These are phyloP conservation scores for Reinhardtius hippoglossoides DNA, from an alignment of 2,113 vertebrate genomes.

Conservation along the genomic window DNA sequence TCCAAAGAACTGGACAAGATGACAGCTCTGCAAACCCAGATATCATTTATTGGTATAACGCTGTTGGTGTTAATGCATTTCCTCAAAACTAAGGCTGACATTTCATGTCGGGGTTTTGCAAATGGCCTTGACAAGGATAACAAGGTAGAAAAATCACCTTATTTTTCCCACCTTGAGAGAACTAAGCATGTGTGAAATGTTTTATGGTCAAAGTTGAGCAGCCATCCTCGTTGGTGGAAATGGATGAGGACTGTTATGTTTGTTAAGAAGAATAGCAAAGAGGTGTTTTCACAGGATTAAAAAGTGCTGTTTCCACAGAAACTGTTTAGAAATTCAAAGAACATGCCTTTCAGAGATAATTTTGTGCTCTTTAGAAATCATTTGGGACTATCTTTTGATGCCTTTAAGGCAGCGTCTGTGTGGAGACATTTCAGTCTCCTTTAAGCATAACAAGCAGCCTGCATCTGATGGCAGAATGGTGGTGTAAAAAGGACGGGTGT, in stretches of 20 bases:
- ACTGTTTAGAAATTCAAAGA: slow-evolving; percentile 46
- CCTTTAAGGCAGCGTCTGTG: slow-evolving; percentile 23
- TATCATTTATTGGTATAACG: slow-evolving; percentile 17
- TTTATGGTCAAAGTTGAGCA: slow-evolving; percentile 29
- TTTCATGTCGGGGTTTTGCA: slow-evolving; percentile 4
- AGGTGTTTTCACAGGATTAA: slow-evolving; percentile 5
- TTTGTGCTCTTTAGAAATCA: slow-evolving; percentile 45
- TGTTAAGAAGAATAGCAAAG: slow-evolving; percentile 16
- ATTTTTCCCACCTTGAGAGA: slow-evolving; percentile 22
- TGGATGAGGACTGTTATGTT: slow-evolving; percentile 17
- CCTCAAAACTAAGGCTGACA: slow-evolving; percentile 24
- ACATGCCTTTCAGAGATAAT: slow-evolving; percentile 38
- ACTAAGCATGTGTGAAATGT: slow-evolving; percentile 23
- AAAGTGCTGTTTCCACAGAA: slow-evolving; percentile 1
- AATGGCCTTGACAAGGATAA: slow-evolving; percentile 10
- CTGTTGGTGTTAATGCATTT: slow-evolving; percentile 18
- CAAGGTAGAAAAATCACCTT: slow-evolving; percentile 5
- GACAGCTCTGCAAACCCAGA: slow-evolving; percentile 8
- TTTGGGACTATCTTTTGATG: slow-evolving; percentile 40
- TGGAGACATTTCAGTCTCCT: slow-evolving; percentile 40
- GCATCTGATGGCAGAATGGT: slow-evolving; percentile 28
- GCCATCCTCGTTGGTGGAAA: neutral
- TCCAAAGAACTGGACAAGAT: slow-evolving; percentile 4
- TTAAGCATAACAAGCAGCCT: slow-evolving; percentile 24
- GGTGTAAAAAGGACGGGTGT: slow-evolving; percentile 10